Evolutionary conservation across 2,888 invertebrate genomes (phyloP), one percentile per base, ranked within the genome.

Genomic region (Synanthedon andrenaeformis): DNA sequence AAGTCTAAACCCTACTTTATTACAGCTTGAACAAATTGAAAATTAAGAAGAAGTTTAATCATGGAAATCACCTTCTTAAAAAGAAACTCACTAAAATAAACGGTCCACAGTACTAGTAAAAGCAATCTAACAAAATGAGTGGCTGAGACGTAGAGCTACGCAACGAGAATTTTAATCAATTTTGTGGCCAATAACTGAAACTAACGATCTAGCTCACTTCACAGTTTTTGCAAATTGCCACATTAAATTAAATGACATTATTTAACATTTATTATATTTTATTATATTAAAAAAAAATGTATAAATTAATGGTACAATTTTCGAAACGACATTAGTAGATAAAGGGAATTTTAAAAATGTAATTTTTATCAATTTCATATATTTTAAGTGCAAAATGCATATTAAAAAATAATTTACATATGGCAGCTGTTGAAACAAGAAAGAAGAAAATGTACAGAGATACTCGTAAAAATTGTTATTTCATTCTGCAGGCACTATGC

Each of bases 101-200:
- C n/a, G n/a, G n/a, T 3, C 42, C 42, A 42, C n/a, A 51, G 51
- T 23, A 23, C 23, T 23, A 23, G 5, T 60, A 66, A 68, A 66
- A 68, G 69, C 70, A 73, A 76, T 80, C 73, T 75, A 79, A 76
- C 79, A 79, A 77, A 77, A 49, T 77, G 78, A 78, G 74, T 75
- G 71, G 72, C 76, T 65, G 71, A 68, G 68, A 67, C 71, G 70
- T 64, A 68, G 23, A 23, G 74, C 74, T 74, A 80, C 81, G 76
- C 75, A 73, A 72, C 67, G 61, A 72, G 82, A 83, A 84, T 84
- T 83, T 83, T 82, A 84, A 83, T 84, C 82, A 84, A 82, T 80
- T 80, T 77, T 78, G 80, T 67, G 82, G 79, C 77, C 81, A 78
- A 82, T 82, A 78, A 75, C 74, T 72, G 74, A 59, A 67, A 70